Conservation (phyloP, 1,140 invertebrate species). For the Drosophila truncata region DNA sequence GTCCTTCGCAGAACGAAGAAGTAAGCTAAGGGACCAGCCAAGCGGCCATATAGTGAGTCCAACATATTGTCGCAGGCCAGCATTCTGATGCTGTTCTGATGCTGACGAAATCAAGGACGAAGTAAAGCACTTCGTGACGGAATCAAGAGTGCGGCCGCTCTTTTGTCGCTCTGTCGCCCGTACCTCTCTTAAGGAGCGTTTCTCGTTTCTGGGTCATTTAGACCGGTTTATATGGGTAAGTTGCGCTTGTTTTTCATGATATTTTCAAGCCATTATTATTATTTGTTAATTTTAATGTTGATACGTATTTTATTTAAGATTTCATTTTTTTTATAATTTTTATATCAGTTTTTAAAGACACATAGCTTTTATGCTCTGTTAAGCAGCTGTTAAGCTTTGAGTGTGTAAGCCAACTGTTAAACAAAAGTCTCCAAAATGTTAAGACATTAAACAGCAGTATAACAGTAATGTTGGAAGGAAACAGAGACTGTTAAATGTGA, state of each 20-base stretch:
- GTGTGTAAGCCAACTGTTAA: background rate
- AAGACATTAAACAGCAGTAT: background rate
- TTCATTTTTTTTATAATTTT: background rate
- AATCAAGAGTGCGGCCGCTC: constrained; percentile 41
- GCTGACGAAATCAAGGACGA: constrained; percentile 76
- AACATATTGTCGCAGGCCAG: constrained; percentile 77
- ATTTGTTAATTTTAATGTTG: background rate
- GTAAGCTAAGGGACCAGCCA: constrained; percentile 21
- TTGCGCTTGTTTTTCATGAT: background rate
- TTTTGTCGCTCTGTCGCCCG: constrained; percentile 73
- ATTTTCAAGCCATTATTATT: background rate
- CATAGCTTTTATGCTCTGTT: background rate
- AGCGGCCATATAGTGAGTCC: constrained; percentile 44
- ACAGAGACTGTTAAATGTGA: background rate
- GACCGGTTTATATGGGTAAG: constrained; percentile 1
- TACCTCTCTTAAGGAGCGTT: constrained; percentile 27
- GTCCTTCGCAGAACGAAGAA: constrained; percentile 30
- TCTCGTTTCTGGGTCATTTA: constrained; percentile 67
- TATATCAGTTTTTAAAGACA: background rate
- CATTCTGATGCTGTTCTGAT: constrained; percentile 31
- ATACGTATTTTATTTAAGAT: too few species aligned
- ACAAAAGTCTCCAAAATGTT: constrained; percentile 48
- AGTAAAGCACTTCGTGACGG: constrained; percentile 71
- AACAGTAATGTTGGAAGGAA: background rate
- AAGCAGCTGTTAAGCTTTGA: background rate